Percentiles rank a stretch among this genome's conserved stretches.
phyloP scores from a whole-genome alignment of 2,113 vertebrate genomes.

The Andinoacara biseriatus region DNA sequence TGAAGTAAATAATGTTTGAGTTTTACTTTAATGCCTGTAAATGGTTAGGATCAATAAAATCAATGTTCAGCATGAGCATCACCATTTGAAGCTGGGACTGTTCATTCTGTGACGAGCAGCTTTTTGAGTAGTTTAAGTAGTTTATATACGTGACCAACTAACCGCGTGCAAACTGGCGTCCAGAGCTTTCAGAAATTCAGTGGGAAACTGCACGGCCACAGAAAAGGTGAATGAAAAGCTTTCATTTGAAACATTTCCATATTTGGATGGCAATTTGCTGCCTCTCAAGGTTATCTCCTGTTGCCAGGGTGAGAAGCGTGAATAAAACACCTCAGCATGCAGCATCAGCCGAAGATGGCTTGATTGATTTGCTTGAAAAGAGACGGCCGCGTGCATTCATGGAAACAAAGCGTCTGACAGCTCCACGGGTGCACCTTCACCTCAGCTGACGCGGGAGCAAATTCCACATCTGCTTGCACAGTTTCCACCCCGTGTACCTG shows the following conservation, averaged over 20 bases:
- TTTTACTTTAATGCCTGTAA: neutral
- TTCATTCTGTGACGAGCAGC: constrained; percentile 32
- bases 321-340: constrained; percentile 33
- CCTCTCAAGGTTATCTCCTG: constrained; percentile 71
- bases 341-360: constrained; percentile 19
- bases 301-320: constrained; percentile 62
- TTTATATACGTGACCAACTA: neutral
- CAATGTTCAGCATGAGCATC: neutral
- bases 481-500: neutral
- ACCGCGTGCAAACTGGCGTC: neutral
- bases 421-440: neutral
- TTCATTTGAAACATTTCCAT: constrained; percentile 22
- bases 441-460: neutral
- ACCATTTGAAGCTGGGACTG: constrained; percentile 4
- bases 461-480: constrained; percentile 8
- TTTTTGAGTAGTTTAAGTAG: constrained; percentile 33
- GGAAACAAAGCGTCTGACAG: neutral
- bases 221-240: constrained; percentile 23
- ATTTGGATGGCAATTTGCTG: constrained; percentile 47
- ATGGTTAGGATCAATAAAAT: neutral
- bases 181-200: neutral
- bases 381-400: neutral
- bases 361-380: constrained; percentile 38
- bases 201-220: neutral
- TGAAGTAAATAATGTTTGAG: neutral